Base-by-base conservation (phyloP, 2,113 vertebrate genomes). In the Ophthalmolycus amberensis region DNA sequence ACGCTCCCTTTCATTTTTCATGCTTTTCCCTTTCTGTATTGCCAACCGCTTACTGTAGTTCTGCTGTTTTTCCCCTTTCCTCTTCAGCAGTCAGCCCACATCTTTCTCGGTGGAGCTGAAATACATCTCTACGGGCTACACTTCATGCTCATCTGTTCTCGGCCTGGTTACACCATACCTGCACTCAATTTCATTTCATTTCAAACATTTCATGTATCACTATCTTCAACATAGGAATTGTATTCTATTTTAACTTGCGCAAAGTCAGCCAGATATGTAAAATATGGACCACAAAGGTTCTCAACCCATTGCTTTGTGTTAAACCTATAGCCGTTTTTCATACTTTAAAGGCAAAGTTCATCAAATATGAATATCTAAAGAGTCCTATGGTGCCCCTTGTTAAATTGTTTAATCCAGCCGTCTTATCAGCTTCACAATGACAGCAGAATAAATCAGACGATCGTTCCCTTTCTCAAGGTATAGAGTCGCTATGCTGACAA, bases 311-410 rank as follows among this genome's bases (percentile, higher is more conserved):
- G 68, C 44, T 75, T 83, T 72, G 67, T 64, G 40, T 70, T 65
- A 77, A 75, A 81, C 54, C 3, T 38, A 9, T 38, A 9, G 14
- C 52, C 25, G 68, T 76, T 59, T 60, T 78, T 80, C 27, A 80
- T 32, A 77, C 27, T 72, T 54, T 8, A 71, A 62, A 84, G 83
- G 44, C 60, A 83, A 77, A 83, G 70, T 84, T 89, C 37, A 87
- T n/a, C 32, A 79, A 64, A 85, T 67, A 85, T 90, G 42, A 82
- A 88, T 91, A 75, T 83, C 90, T 88, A 72, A 89, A 83, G n/a
- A 71, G 66, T 77, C 62, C 67, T 68, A 37, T 73, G 73, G 70
- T 42, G 60, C 75, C 52, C 63, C 78, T 71, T 85, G 85, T 82
- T 88, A 80, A 88, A 90, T 80, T 71, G 70, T 88, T 85, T 82